Evolutionary conservation across 2,797 vertebrate species (phyloP), one percentile per base, ranked within the genome.

Genomic region (Mormyrus hasselquistii): DNA sequence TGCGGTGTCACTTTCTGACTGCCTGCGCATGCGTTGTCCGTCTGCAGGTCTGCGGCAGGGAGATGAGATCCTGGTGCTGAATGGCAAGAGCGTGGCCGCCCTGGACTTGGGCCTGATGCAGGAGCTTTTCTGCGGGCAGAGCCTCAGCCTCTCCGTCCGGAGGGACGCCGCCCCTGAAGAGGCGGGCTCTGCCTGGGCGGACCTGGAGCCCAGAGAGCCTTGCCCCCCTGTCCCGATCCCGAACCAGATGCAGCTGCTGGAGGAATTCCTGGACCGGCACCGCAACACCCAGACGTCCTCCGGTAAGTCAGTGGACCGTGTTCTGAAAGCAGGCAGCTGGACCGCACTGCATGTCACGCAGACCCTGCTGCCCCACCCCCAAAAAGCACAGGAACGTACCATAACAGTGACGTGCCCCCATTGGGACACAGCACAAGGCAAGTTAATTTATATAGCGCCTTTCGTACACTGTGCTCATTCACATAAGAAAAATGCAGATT

Each of bases 21-120:
- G 16, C 14, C 10, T 19, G 16, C 2, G 1, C 38, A 22, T 69
- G 0, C 29, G 41, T 38, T 34, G 44, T 65, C 34, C 85, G 41
- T 87, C 14, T 47, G 59, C 93, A 99, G 98, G 98, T 41, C 92
- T 98, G 90, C 95, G 96, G 91, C 96, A 96, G 47, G 97, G 97
- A 4, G 97, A 97, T 53, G 98, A 98, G 93, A 97, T 98, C 92
- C 91, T 97, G 91, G 95, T 94, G 90, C 95, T 98, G 91, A 98
- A 98, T 34, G 96, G 96, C 90, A 95, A 95, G 73, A 92, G 94
- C 0, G 96, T 98, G 38, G 96, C 96, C 1, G 91, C 95, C 73
- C 95, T 99, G 82, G 96, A 97, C 92, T 95, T 98, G 69, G 90
- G 94, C 5, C 95, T 97, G 92, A 98, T 98, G 95, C 97, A 98